Evolutionary conservation across 2,113 vertebrate species (phyloP), one percentile per base, ranked within the genome.

Genomic region (Notarius quadriscutis): DNA sequence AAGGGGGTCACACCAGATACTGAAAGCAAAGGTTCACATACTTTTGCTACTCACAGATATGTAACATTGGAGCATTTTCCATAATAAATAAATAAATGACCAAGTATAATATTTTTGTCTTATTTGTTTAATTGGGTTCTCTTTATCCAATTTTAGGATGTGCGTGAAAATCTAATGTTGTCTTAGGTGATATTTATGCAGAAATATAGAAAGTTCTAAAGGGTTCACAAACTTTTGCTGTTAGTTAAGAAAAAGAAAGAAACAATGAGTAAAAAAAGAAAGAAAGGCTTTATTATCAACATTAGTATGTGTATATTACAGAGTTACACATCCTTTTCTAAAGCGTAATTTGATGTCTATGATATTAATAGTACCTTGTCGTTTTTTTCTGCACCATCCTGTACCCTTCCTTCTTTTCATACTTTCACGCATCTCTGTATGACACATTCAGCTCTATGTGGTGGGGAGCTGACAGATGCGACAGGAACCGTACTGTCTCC

Each of bases 401-500:
- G 30, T 81, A 41, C 9, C 88, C 67, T 62, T 88, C 27, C 57
- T 87, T 27, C 41, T 86, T 8, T 75, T 58, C 25, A 83, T 30
- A 20, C 41, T 41, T 82, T 75, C 58, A 81, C 30, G 20, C 22
- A 50, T 75, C 25, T 58, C 58, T 25, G 2, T 65, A 10, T 77
- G 55, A 82, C 14, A 58, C 77, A 79, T 77, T 87, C 86, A 97
- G 97, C 97, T 75, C 92, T 97, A 90, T 98, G 97, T 67, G 97
- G 97, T 10, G 97, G 97, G 51, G 97, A 97, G 88, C 92, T 98
- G 91, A 96, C 96, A 0, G 96, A 97, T 72, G 87, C 96, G 0
- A 92, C 94, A 0, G 97, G 97, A 4, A 97, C 97, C 15, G 95
- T 98, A 85, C 95, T 98, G 86, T 97, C 97, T 88, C 97, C 97